phyloP scores from a whole-genome alignment of 64 coral and sea anemone genomes.

The Acropora tenuis region DNA sequence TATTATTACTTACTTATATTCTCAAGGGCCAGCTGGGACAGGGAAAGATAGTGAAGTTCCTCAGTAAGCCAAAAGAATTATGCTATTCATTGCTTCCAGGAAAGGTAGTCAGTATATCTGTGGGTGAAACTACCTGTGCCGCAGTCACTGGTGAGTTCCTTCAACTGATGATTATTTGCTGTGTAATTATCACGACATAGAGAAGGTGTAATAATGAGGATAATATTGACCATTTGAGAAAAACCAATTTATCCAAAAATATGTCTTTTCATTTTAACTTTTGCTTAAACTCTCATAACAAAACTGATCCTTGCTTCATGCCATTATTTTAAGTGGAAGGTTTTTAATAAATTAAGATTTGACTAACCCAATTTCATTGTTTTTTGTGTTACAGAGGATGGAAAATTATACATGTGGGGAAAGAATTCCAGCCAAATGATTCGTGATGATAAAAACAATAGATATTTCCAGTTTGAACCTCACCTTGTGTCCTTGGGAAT shows the following conservation, averaged over 20 bases:
- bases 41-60: slow-evolving; percentile 82
- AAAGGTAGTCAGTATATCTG: slow-evolving; percentile 58
- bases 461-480: slow-evolving; percentile 88
- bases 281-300: no score
- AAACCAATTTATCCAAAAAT: no score
- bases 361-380: not conserved
- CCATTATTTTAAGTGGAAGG: no score
- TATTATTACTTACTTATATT: no score
- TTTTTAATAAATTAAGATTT: not conserved
- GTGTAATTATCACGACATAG: not conserved
- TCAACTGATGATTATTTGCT: not conserved
- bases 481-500: slow-evolving; percentile 58
- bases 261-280: no score
- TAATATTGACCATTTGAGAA: no score
- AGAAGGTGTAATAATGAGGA: not conserved
- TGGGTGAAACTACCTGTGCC: slow-evolving; percentile 94
- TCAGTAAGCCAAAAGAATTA: slow-evolving; percentile 62
- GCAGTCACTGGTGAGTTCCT: slow-evolving; percentile 77
- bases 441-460: slow-evolving; percentile 69
- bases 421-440: slow-evolving; percentile 86
- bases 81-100: slow-evolving; percentile 30
- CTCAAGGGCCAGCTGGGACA: slow-evolving; percentile 89
- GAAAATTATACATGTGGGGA: slow-evolving; percentile 92
- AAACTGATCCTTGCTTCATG: no score
- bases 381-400: slow-evolving; percentile 67